Evolutionary conservation across 2,797 vertebrate genomes (phyloP).

Genomic region (Microctenopoma stevenorrisi): DNA sequence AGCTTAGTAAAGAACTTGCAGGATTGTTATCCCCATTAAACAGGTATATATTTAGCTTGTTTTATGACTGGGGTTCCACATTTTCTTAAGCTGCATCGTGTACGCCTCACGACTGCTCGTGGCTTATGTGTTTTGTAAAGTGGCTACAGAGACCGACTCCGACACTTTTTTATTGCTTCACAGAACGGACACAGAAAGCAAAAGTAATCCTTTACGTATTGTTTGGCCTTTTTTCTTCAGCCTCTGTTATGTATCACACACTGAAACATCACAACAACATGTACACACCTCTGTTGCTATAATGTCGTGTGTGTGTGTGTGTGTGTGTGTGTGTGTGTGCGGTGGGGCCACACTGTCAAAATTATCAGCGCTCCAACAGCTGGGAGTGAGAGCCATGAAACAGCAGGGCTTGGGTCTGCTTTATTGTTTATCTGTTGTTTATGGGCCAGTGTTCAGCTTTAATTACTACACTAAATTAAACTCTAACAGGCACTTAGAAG

Average conservation of each 20-base stretch:
- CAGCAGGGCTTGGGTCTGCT: slow-evolving; percentile 94
- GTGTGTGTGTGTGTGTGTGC: slow-evolving; percentile 52
- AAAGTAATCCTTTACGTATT: slow-evolving; percentile 60
- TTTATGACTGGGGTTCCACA: slow-evolving; percentile 5
- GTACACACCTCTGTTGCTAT: slow-evolving; percentile 67
- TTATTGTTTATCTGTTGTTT: slow-evolving; percentile 99
- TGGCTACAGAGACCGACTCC: slow-evolving; percentile 16
- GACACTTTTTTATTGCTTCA: slow-evolving; percentile 39
- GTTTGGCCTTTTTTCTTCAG: slow-evolving; percentile 31
- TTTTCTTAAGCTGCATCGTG: slow-evolving; percentile 17
- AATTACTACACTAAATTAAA: slow-evolving; percentile 99
- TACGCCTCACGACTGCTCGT: slow-evolving; percentile 11
- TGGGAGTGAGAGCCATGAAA: slow-evolving; percentile 96
- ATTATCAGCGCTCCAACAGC: slow-evolving; percentile 95
- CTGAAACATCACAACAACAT: slow-evolving; percentile 47
- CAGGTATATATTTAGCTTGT: slow-evolving; percentile 10
- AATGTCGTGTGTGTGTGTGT: slow-evolving; percentile 67
- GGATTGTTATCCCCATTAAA: slow-evolving; percentile 27
- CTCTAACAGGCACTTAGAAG: slow-evolving; percentile 97
- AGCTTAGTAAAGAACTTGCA: slow-evolving; percentile 32
- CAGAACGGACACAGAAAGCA: slow-evolving; percentile 49
- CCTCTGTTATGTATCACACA: slow-evolving; percentile 41
- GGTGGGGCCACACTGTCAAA: slow-evolving; percentile 91
- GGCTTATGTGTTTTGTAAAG: slow-evolving; percentile 45
- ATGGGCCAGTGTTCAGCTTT: slow-evolving; percentile 99